Evolutionary conservation across 2,113 vertebrate species (phyloP).

Genomic region (Chloroceryle aenea): DNA sequence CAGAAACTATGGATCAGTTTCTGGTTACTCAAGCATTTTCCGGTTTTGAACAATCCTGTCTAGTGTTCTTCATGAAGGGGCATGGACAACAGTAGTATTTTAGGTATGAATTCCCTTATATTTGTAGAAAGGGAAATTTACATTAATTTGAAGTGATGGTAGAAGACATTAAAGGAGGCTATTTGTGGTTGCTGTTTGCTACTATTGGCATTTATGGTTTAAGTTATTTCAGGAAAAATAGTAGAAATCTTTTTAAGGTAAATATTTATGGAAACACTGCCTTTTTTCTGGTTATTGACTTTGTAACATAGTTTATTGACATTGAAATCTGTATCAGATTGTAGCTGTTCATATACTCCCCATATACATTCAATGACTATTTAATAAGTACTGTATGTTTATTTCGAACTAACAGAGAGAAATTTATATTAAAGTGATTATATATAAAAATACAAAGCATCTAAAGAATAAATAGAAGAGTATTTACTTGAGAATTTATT

Average conservation of each 20-base stretch:
- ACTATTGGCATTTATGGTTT: neutral
- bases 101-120: slow-evolving; percentile 66
- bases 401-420: neutral
- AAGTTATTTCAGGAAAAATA: neutral
- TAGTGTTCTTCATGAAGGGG: slow-evolving; percentile 67
- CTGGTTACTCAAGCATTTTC: slow-evolving; percentile 70
- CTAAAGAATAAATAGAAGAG: neutral
- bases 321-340: neutral
- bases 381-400: neutral
- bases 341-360: neutral
- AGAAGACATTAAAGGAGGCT: slow-evolving; percentile 38
- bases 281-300: neutral
- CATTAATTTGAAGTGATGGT: slow-evolving; percentile 46
- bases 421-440: neutral
- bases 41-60: slow-evolving; percentile 67
- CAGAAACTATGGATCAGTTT: slow-evolving; percentile 74
- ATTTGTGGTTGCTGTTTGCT: slow-evolving; percentile 33
- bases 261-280: slow-evolving; percentile 3
- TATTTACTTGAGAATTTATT: neutral
- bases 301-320: neutral
- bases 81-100: slow-evolving; percentile 66
- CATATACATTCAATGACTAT: neutral
- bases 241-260: neutral
- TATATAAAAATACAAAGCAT: neutral
- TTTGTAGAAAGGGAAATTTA: slow-evolving; percentile 70